Base-by-base conservation (phyloP, 2,797 vertebrate genomes). In the Malurus splendens region DNA sequence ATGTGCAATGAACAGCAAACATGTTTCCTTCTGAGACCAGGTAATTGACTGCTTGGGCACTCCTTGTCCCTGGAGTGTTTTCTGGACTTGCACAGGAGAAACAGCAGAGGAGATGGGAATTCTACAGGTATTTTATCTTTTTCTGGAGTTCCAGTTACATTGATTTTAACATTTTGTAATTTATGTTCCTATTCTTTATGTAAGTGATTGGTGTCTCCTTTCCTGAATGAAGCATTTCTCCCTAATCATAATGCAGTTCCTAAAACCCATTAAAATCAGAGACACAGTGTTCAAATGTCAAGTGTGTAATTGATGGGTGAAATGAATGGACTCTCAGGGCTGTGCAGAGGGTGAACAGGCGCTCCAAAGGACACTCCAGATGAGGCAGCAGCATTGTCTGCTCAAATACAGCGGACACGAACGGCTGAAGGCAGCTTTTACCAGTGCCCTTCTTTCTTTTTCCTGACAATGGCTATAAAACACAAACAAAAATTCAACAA, bases 201-300 rank as follows among this genome's bases (percentile, higher is more conserved):
- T 71, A 84, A 89, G 77, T 59, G 87, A 81, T 89, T 80, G 90
- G 82, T 68, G 87, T 82, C 71, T 78, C 77, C 47, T 71, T 75
- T 80, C 41, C 52, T 75, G 93, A 91, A 85, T 24, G 60, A 85
- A 78, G n/a, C 66, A 32, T 93, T 95, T 89, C 83, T 85, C 61
- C 82, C 76, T 88, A 61, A 95, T 85, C 93, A 90, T 56, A 91
- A 92, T 81, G 79, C 87, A 89, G 86, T 30, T 85, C 87, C 80
- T 80, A 94, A 94, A 96, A 55, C 60, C 93, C 92, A 94, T 94
- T 96, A 93, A 93, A 96, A 94, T 89, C 87, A 89, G 87, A 93
- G 91, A 23, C 79, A 59, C 22, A 1, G 67, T 56, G 87, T 89
- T 94, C 92, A 95, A 93, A 95, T 94, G 95, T 93, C 94, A 93